Evolutionary conservation across 1,140 invertebrate species (phyloP), one percentile per base, ranked within the genome.

Genomic region (Papilio glaucus): DNA sequence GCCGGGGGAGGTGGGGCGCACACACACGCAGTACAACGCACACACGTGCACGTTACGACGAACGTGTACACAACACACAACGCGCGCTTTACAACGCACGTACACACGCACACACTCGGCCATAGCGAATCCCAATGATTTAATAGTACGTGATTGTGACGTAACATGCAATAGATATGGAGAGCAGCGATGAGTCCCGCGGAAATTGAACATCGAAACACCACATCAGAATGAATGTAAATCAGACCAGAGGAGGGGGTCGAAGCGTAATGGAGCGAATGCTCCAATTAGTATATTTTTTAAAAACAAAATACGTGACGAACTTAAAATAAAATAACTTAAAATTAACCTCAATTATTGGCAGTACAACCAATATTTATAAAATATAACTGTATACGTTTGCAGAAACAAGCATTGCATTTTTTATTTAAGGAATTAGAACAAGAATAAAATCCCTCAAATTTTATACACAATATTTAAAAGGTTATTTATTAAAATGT

Each of bases 211-310:
- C 75, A 88, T 85, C 86, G 78, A 82, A 86, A 89, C 82, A 88
- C 84, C 86, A 82, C 81, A 79, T 85, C 76, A 33, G 86, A 85
- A 88, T 91, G 85, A 87, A 89, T 91, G 87, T 84, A 77, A 87
- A 33, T 87, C 88, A 87, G 83, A 81, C 83, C 75, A 72, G 76
- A 77, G 79, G 76, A 73, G 76, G 78, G 76, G 85, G 80, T 79
- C 72, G 74, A 89, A 87, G 86, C 84, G 68, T 67, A 73, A 74
- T 71, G 77, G 74, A 80, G 67, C 45, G 26, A 69, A 18, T 33
- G 42, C 42, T 69, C 67, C 67, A 53, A 69, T 69, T 69, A 69
- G 29, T 69, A 57, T 53, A 15, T 15, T 37, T 65, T 21, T 65
- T 71, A 77, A 77, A 78, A 65, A 86, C 85, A 86, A 85, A 80